phyloP scores from a whole-genome alignment of 2,888 invertebrate genomes.

The Philopedon plagiatum region DNA sequence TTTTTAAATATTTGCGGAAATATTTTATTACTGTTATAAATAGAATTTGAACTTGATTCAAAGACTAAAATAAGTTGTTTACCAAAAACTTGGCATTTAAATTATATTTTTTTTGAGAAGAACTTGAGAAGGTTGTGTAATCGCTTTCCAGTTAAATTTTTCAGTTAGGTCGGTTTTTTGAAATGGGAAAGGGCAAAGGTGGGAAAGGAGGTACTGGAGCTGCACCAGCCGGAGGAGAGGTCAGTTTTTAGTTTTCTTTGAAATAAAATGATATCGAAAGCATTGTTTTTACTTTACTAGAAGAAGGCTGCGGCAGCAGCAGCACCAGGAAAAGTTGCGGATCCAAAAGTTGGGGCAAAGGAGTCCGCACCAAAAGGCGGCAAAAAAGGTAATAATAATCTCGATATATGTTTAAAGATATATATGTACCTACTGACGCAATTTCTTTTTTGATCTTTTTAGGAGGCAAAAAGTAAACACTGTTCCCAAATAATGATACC shows the following conservation, averaged over 20 bases:
- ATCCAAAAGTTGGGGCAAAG: slow-evolving; percentile 48
- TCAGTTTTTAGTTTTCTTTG: slow-evolving; percentile 11
- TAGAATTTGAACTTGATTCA: slow-evolving; percentile 27
- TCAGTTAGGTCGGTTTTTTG: no score
- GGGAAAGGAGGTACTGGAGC: slow-evolving; percentile 51
- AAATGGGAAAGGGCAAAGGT: slow-evolving; percentile 56
- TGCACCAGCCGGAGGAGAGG: slow-evolving; percentile 37
- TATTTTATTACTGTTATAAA: slow-evolving; percentile 17
- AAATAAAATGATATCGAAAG: not conserved
- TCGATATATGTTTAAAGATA: not conserved
- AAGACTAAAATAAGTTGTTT: slow-evolving; percentile 13
- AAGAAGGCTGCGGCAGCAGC: slow-evolving; percentile 42
- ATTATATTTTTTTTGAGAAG: not conserved
- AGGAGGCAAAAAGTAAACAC: slow-evolving; percentile 37
- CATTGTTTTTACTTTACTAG: slow-evolving; percentile 2
- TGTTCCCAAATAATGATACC: not conserved
- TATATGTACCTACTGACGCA: not conserved
- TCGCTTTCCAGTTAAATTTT: slow-evolving; percentile 4
- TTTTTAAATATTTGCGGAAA: slow-evolving; percentile 8
- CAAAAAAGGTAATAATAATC: slow-evolving; percentile 52
- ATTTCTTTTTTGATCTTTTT: slow-evolving; percentile 7
- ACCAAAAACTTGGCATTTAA: slow-evolving; percentile 2
- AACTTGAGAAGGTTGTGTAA: not conserved
- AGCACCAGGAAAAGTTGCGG: slow-evolving; percentile 39
- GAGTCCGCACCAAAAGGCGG: slow-evolving; percentile 51